Evolutionary conservation across 1,140 invertebrate genomes (phyloP).

Genomic region (Luehdorfia chinensis): DNA sequence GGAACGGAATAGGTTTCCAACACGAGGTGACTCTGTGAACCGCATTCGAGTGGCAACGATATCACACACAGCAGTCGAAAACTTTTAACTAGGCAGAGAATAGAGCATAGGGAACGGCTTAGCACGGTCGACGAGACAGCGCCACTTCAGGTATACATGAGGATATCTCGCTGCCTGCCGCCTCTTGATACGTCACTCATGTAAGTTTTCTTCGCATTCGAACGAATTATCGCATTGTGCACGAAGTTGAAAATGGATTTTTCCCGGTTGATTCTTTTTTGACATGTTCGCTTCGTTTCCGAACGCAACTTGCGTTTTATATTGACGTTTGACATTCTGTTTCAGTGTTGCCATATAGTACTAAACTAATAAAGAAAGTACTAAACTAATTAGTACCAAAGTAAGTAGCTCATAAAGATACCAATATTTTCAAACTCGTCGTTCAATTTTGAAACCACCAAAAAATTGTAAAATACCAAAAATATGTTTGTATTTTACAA

Average conservation of each 20-base stretch:
- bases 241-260: conserved; percentile 36
- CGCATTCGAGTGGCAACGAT: conserved; percentile 29
- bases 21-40: too few species aligned
- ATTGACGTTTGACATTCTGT: conserved; percentile 16
- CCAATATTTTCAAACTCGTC: too few species aligned
- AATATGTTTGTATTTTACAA: too few species aligned
- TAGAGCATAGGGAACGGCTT: conserved; percentile 30
- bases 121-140: conserved; percentile 34
- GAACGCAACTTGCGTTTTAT: conserved; percentile 3
- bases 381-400: too few species aligned
- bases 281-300: conserved; percentile 8
- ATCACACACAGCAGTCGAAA: conserved; percentile 35
- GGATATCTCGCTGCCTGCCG: conserved; percentile 38
- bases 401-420: too few species aligned
- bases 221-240: conserved; percentile 31
- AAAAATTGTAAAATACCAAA: too few species aligned
- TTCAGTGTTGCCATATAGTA: neutral
- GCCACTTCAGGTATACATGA: conserved; percentile 31
- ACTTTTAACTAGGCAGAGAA: conserved; percentile 39
- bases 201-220: conserved; percentile 37
- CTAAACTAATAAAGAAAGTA: too few species aligned
- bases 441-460: too few species aligned
- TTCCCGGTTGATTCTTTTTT: conserved; percentile 21
- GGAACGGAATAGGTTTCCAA: too few species aligned
- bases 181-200: conserved; percentile 52